These are phyloP conservation scores for Bombus waltoni DNA, from an alignment of 1,140 invertebrate genomes.

Conservation along the genomic window DNA sequence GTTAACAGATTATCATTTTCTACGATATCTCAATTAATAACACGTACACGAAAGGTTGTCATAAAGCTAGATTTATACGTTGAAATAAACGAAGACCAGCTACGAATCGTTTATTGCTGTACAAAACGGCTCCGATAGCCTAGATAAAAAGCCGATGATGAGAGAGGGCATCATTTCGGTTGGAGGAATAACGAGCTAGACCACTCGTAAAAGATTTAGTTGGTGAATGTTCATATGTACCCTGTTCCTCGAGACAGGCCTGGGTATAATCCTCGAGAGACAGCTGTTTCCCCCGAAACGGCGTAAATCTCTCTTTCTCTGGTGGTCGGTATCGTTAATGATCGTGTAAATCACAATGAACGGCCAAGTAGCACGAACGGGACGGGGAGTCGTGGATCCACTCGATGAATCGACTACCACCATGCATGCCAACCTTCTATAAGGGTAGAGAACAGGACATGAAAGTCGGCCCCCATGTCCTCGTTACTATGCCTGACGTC, in stretches of 20 bases:
- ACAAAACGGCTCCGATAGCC: constrained; percentile 40
- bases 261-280: constrained; percentile 45
- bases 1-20: no score
- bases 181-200: constrained; percentile 60
- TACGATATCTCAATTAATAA: constrained; percentile 41
- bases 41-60: no score
- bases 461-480: constrained; percentile 58
- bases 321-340: constrained; percentile 63
- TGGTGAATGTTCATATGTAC: constrained; percentile 20
- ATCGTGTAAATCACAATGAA: constrained; percentile 69
- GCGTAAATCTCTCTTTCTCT: constrained; percentile 61
- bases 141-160: constrained; percentile 32
- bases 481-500: constrained; percentile 64
- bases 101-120: constrained; percentile 56
- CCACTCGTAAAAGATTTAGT: constrained; percentile 62
- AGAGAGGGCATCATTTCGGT: constrained; percentile 57
- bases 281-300: constrained; percentile 59
- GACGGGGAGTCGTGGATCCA: constrained; percentile 41
- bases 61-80: constrained; percentile 22
- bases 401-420: constrained; percentile 61
- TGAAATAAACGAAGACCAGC: constrained; percentile 5
- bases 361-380: constrained; percentile 59
- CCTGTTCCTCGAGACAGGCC: constrained; percentile 23
- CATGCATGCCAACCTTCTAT: constrained; percentile 43
- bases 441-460: constrained; percentile 60